phyloP scores from a whole-genome alignment of 1,140 invertebrate genomes.

The Sitobion miscanthi region DNA sequence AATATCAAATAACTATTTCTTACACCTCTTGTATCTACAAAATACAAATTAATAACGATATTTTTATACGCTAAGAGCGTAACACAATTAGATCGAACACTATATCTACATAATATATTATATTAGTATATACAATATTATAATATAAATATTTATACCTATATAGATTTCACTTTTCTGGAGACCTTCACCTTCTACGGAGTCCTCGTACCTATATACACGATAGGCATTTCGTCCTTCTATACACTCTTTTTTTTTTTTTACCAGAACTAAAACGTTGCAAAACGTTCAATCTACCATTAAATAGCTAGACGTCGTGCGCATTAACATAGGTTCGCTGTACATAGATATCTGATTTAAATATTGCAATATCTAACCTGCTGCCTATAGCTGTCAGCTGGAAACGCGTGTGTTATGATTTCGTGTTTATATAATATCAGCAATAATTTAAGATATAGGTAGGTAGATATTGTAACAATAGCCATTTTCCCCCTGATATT shows the following conservation, averaged over 20 bases:
- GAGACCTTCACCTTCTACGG: slow-evolving; percentile 40
- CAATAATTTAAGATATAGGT: too few relatives aligned
- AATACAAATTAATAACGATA: neutral
- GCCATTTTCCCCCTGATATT: too few relatives aligned
- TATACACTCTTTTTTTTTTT: neutral
- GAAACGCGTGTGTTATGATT: neutral
- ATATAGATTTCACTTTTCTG: slow-evolving; percentile 41
- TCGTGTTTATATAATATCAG: neutral
- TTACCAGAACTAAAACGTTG: slow-evolving; percentile 52
- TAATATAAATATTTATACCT: neutral
- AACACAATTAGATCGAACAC: neutral
- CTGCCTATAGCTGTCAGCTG: neutral
- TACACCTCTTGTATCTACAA: neutral
- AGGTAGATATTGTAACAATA: too few relatives aligned
- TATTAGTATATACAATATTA: neutral
- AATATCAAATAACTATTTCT: neutral
- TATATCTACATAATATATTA: too few relatives aligned
- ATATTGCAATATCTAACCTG: neutral
- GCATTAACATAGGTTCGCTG: slow-evolving; percentile 12
- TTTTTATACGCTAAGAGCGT: neutral
- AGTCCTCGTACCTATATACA: neutral
- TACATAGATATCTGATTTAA: neutral
- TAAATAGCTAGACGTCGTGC: slow-evolving; percentile 24
- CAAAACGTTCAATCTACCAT: slow-evolving; percentile 49
- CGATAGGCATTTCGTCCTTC: slow-evolving; percentile 8